These are phyloP conservation scores for Hyla sarda DNA, from an alignment of 2,113 vertebrate species.

Conservation along the genomic window DNA sequence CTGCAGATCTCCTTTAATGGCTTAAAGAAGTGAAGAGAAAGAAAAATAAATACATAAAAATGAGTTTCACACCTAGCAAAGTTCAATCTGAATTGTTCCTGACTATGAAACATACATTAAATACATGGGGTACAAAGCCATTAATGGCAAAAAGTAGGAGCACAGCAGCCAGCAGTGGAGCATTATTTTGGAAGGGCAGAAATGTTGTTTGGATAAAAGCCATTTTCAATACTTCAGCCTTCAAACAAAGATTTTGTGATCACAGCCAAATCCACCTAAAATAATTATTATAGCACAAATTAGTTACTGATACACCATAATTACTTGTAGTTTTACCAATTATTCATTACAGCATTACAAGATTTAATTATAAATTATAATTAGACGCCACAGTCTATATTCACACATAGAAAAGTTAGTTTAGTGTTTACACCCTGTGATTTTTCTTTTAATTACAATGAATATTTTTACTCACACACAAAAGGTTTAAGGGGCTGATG, in stretches of 20 bases:
- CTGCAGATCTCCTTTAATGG: too few relatives aligned
- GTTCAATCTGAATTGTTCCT: background rate
- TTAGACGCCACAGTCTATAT: slow-evolving; percentile 57
- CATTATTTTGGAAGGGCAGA: slow-evolving; percentile 61
- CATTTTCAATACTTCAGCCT: slow-evolving; percentile 70
- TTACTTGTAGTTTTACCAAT: slow-evolving; percentile 67
- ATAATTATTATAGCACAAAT: slow-evolving; percentile 80
- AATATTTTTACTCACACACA: slow-evolving; percentile 55
- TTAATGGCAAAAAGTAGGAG: background rate
- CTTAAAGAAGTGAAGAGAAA: background rate
- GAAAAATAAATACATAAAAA: background rate
- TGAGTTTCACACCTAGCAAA: background rate
- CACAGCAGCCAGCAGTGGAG: background rate
- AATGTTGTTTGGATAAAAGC: slow-evolving; percentile 68
- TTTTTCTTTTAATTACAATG: slow-evolving; percentile 60
- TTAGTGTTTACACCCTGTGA: slow-evolving; percentile 59
- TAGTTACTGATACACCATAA: slow-evolving; percentile 80
- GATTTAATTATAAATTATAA: slow-evolving; percentile 61
- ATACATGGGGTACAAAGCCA: background rate
- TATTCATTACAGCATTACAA: slow-evolving; percentile 59
- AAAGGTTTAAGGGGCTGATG: slow-evolving; percentile 56
- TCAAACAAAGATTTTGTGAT: slow-evolving; percentile 69
- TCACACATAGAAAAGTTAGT: slow-evolving; percentile 58
- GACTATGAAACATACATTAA: background rate
- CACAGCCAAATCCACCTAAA: slow-evolving; percentile 78